These are phyloP conservation scores for Acrocephalus kingi DNA, from an alignment of 2,113 vertebrate genomes.

Conservation along the genomic window DNA sequence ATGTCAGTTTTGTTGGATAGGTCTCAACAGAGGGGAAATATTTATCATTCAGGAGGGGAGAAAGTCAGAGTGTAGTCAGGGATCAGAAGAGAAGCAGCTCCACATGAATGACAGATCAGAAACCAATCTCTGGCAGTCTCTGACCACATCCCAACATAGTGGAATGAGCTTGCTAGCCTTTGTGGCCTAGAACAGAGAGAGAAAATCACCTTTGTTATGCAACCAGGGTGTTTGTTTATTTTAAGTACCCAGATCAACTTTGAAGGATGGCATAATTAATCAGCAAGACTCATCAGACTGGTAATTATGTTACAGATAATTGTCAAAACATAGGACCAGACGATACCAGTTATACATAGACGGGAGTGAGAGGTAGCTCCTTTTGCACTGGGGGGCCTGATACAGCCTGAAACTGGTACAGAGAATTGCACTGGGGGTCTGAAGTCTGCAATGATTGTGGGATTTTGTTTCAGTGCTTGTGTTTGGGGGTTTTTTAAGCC, in stretches of 20 bases:
- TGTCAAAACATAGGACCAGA: constrained; percentile 50
- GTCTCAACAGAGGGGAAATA: not conserved
- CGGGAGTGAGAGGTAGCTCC: not conserved
- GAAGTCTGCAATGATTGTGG: not conserved
- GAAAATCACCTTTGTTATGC: constrained; percentile 31
- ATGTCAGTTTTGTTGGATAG: not conserved
- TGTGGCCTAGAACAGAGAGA: not conserved
- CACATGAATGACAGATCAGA: not conserved
- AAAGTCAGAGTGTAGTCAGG: not conserved
- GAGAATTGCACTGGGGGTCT: not conserved
- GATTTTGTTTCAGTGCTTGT: not conserved
- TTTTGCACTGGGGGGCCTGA: not conserved
- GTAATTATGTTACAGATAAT: constrained; percentile 56
- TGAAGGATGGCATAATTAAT: constrained; percentile 61
- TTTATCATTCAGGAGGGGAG: not conserved
- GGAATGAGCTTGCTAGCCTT: not conserved
- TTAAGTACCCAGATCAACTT: constrained; percentile 39
- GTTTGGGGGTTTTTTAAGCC: not conserved
- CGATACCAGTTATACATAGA: constrained; percentile 10
- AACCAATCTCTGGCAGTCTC: not conserved
- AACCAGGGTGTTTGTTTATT: constrained; percentile 51
- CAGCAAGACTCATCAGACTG: constrained; percentile 40
- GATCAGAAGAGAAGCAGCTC: not conserved
- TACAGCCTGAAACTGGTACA: not conserved
- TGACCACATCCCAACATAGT: not conserved